Conservation (phyloP, 2,888 invertebrate genomes). For the Rhabditophanes sp. region DNA sequence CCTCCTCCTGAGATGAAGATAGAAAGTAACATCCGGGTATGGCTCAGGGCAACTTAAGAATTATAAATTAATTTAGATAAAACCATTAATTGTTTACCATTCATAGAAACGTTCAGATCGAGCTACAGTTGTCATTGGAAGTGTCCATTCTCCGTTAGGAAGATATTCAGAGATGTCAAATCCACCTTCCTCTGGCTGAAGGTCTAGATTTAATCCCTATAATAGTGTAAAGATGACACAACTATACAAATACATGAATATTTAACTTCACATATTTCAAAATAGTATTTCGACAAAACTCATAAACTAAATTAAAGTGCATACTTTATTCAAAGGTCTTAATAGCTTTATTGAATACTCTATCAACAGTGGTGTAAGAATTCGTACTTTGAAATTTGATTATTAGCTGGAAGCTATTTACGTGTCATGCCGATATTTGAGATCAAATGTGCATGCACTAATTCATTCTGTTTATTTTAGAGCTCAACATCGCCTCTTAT, state of each 20-base stretch:
- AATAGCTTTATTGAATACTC: no score
- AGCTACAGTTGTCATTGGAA: constrained; percentile 38
- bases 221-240: no score
- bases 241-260: neutral
- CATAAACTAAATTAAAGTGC: no score
- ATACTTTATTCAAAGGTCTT: no score
- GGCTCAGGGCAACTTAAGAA: constrained; percentile 51
- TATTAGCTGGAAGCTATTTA: no score
- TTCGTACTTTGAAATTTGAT: no score
- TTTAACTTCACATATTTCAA: neutral
- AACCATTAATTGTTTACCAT: constrained; percentile 58
- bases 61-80: neutral
- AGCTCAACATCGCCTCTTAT: no score
- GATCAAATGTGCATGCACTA: no score
- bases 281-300: neutral
- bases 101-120: constrained; percentile 55
- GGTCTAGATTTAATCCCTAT: constrained; percentile 61
- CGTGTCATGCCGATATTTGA: no score
- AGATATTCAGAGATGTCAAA: constrained; percentile 42
- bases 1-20: constrained; percentile 64
- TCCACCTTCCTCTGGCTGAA: constrained; percentile 48
- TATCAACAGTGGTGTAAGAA: no score
- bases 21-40: constrained; percentile 73
- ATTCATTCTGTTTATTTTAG: no score
- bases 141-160: constrained; percentile 42